These are phyloP conservation scores for Teinopalpus imperialis DNA, from an alignment of 2,888 invertebrate species.

Conservation along the genomic window DNA sequence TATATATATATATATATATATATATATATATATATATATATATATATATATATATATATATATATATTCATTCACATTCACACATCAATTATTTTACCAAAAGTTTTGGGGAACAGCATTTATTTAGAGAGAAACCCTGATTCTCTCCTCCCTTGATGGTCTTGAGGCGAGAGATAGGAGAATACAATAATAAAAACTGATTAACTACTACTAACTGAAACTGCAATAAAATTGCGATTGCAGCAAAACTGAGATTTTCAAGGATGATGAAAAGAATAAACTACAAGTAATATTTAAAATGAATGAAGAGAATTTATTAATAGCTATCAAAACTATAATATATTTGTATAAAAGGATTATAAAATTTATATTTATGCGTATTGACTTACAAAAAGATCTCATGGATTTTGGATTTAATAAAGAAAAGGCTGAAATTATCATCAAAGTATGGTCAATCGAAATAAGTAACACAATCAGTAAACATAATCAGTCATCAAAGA, in stretches of 20 bases:
- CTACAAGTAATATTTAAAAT: slow-evolving; percentile 63
- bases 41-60: no score
- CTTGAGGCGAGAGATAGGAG: no score
- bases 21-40: no score
- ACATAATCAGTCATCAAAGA: no score
- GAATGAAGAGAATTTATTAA: slow-evolving; percentile 49
- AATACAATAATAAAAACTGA: no score
- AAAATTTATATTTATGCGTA: slow-evolving; percentile 70
- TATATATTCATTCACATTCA: no score
- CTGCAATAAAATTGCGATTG: slow-evolving; percentile 56
- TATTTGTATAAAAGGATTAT: slow-evolving; percentile 62
- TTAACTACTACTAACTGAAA: slow-evolving; percentile 66
- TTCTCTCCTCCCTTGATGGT: no score
- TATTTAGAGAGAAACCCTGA: no score
- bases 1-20: no score
- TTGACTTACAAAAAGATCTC: slow-evolving; percentile 60
- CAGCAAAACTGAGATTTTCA: slow-evolving; percentile 64
- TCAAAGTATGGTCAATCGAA: slow-evolving; percentile 69
- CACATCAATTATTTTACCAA: no score
- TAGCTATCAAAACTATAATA: slow-evolving; percentile 61
- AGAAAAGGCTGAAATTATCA: slow-evolving; percentile 58
- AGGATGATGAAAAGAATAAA: slow-evolving; percentile 59
- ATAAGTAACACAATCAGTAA: slow-evolving; percentile 57
- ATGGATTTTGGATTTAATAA: slow-evolving; percentile 51
- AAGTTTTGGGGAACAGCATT: no score